Conservation (phyloP, 1,140 invertebrate species). For the Goniozus legneri region DNA sequence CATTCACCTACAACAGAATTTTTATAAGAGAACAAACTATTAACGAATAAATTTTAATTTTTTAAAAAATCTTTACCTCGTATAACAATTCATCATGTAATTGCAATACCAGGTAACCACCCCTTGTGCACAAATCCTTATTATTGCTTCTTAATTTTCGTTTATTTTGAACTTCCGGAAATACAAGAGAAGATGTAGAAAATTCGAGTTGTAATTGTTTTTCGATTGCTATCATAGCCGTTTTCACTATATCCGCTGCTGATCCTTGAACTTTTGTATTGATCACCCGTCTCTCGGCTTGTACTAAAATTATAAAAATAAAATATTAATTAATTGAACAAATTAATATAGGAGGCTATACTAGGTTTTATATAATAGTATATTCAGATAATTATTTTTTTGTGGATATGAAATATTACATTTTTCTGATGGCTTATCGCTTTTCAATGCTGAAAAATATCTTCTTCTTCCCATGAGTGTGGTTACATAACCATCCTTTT, state of each 20-base stretch:
- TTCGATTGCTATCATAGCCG: constrained; percentile 80
- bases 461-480: constrained; percentile 79
- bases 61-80: constrained; percentile 66
- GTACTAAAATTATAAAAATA: constrained; percentile 52
- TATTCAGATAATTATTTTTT: constrained; percentile 6
- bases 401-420: constrained; percentile 50
- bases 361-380: background rate
- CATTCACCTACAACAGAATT: constrained; percentile 39
- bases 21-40: background rate
- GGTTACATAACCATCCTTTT: constrained; percentile 72
- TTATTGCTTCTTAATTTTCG: constrained; percentile 40
- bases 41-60: no score
- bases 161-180: constrained; percentile 23
- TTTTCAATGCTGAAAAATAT: constrained; percentile 75
- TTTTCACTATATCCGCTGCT: constrained; percentile 91
- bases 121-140: constrained; percentile 30
- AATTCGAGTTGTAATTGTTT: constrained; percentile 49
- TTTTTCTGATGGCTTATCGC: constrained; percentile 58
- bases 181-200: constrained; percentile 35
- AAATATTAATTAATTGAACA: constrained; percentile 9
- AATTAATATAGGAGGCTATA: no score
- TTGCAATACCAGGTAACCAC: constrained; percentile 76
- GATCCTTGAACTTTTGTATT: constrained; percentile 95
- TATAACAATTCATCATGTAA: constrained; percentile 96
- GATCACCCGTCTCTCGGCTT: constrained; percentile 92